Base-by-base conservation (phyloP, 64 coral and sea anemone species). In the Montipora cactus region DNA sequence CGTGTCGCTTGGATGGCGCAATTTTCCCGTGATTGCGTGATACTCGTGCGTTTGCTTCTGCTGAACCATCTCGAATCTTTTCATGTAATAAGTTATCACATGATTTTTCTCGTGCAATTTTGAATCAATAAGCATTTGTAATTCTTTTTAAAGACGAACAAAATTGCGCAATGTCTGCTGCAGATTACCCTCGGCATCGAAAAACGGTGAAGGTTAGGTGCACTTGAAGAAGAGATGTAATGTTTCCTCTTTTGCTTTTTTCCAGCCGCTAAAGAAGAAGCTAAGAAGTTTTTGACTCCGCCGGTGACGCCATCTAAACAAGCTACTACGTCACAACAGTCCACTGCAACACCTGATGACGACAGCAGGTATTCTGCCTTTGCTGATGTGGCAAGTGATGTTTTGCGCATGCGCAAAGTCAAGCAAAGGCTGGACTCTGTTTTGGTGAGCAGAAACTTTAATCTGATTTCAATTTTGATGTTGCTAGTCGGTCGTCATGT, bases 361-460 rank as follows among this genome's bases (percentile, higher is more conserved):
- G 84, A 55, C 21, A 81, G 78, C 44, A 64, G 66, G n/a, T 53
- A 79, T 48, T 80, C 47, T 19, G 47, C 69, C 4, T 79, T 99
- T 28, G 89, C 82, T 37, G 95, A 94, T 8, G 89, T 89, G 48
- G 91, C 95, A 21, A 75, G 87, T 58, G 95, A 96, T 59, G 67
- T 96, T 5, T 62, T 99, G 61, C 92, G 92, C 47, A 94, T 96
- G 77, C 85, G 94, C 15, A 94, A 78, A 58, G 95, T 99, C 15
- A 99, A 92, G 74, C 82, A 92, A 88, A 94, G 94, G 59, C 76
- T 99, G 75, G 92, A 99, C 53, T 99, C 98, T 51, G 95, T 99
- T 59, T 93, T 99, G 98, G 98, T 99, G 49, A 59, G 92, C 81
- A 21, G n/a, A n/a, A 58, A 11, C 11, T 62, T 37, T 73, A 5